phyloP scores from a whole-genome alignment of 2,888 invertebrate species.

The Malthinus flaveolus region DNA sequence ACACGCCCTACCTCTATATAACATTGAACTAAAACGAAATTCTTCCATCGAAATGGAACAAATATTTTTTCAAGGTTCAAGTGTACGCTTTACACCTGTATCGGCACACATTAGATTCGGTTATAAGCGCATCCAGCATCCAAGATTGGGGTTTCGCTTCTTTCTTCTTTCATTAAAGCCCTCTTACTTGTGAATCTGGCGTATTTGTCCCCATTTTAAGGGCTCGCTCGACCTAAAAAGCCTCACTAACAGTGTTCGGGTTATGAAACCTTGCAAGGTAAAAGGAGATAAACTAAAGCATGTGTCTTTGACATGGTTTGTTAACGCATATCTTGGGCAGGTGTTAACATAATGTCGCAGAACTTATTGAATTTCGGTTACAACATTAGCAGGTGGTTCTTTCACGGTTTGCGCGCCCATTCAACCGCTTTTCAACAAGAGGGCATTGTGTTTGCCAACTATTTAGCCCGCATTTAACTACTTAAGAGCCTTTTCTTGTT shows the following conservation, averaged over 20 bases:
- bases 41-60: too few relatives aligned
- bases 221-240: too few relatives aligned
- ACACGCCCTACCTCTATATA: not conserved
- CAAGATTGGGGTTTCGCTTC: too few relatives aligned
- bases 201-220: too few relatives aligned
- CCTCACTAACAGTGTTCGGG: not conserved
- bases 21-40: conserved; percentile 1
- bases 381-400: conserved; percentile 16
- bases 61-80: too few relatives aligned
- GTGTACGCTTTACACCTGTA: too few relatives aligned
- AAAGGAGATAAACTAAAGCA: not conserved
- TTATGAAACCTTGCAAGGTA: not conserved
- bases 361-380: conserved; percentile 16
- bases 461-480: not conserved
- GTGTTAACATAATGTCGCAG: conserved; percentile 6
- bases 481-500: too few relatives aligned
- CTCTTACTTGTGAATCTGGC: too few relatives aligned
- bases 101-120: too few relatives aligned
- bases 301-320: not conserved
- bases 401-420: conserved; percentile 19
- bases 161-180: too few relatives aligned
- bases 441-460: conserved; percentile 1
- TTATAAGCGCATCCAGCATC: too few relatives aligned
- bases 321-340: conserved; percentile 1
- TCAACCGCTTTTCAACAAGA: conserved; percentile 11